Evolutionary conservation across 2,797 vertebrate species (phyloP).

Genomic region (Peromyscus aztecus): DNA sequence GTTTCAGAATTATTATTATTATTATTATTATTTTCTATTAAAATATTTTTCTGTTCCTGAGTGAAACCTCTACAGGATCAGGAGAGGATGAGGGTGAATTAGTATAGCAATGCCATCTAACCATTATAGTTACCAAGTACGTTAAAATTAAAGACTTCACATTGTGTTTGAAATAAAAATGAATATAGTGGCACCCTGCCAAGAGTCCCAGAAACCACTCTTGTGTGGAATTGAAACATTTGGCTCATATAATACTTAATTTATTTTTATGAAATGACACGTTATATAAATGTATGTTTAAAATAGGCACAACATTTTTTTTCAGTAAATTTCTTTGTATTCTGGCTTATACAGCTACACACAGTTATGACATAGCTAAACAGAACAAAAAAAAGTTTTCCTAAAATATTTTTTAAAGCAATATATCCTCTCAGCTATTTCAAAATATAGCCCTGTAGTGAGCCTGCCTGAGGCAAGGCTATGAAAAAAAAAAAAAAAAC

Average conservation of each 20-base stretch:
- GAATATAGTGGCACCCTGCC: slow-evolving; percentile 87
- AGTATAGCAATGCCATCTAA: slow-evolving; percentile 81
- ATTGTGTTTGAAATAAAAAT: slow-evolving; percentile 88
- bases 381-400: slow-evolving; percentile 79
- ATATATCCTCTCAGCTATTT: slow-evolving; percentile 79
- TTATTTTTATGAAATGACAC: slow-evolving; percentile 89
- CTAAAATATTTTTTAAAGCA: slow-evolving; percentile 67
- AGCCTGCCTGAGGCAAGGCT: slow-evolving; percentile 79
- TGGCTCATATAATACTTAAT: slow-evolving; percentile 88
- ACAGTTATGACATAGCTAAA: slow-evolving; percentile 76
- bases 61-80: slow-evolving; percentile 69
- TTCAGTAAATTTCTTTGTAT: slow-evolving; percentile 80
- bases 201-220: slow-evolving; percentile 86
- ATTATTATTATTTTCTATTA: slow-evolving; percentile 3
- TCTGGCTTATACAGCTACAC: slow-evolving; percentile 74
- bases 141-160: slow-evolving; percentile 88
- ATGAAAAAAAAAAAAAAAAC: slow-evolving; percentile 32
- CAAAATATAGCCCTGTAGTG: slow-evolving; percentile 65
- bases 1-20: no score
- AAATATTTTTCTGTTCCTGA: slow-evolving; percentile 55
- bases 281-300: slow-evolving; percentile 87
- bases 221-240: slow-evolving; percentile 87
- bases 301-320: slow-evolving; percentile 79
- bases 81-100: slow-evolving; percentile 76
- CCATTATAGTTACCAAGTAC: slow-evolving; percentile 75